phyloP scores from a whole-genome alignment of 1,140 invertebrate genomes.

The Zaprionus camerounensis region DNA sequence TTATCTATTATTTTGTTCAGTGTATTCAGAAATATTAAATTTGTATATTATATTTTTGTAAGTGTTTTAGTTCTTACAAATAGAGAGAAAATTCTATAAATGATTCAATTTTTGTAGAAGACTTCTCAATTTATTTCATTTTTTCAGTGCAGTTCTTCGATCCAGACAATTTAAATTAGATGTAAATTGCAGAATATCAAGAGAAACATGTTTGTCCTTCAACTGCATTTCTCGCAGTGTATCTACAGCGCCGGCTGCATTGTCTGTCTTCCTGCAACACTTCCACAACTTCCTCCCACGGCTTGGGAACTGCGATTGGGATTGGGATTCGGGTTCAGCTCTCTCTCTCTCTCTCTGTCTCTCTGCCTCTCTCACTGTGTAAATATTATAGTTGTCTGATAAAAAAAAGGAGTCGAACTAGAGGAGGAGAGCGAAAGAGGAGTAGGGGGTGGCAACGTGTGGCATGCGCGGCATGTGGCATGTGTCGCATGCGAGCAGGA shows the following conservation, averaged over 20 bases:
- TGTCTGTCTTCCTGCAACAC: slow-evolving; percentile 9
- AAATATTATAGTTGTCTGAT: slow-evolving; percentile 72
- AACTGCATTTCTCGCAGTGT: background rate
- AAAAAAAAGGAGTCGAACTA: slow-evolving; percentile 57
- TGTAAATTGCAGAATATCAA: background rate
- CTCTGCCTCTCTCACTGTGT: slow-evolving; percentile 45
- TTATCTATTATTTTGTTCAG: too few relatives aligned
- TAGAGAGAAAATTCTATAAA: too few relatives aligned
- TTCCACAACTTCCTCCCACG: slow-evolving; percentile 41
- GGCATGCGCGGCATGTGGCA: slow-evolving; percentile 25
- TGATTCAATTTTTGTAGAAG: too few relatives aligned
- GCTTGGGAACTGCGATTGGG: background rate
- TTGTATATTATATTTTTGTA: too few relatives aligned
- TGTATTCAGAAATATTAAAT: too few relatives aligned
- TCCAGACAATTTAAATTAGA: background rate
- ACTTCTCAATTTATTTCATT: too few relatives aligned
- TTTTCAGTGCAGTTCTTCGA: too few relatives aligned
- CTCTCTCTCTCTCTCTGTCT: slow-evolving; percentile 38
- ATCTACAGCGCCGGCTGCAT: slow-evolving; percentile 3
- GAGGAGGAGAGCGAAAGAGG: slow-evolving; percentile 11
- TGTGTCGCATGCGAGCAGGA: background rate
- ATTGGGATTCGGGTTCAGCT: slow-evolving; percentile 16
- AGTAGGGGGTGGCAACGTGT: slow-evolving; percentile 6
- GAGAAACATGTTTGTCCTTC: background rate
- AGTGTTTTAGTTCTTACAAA: too few relatives aligned